Base-by-base conservation (phyloP, 2,797 vertebrate genomes). In the Alosa sapidissima region DNA sequence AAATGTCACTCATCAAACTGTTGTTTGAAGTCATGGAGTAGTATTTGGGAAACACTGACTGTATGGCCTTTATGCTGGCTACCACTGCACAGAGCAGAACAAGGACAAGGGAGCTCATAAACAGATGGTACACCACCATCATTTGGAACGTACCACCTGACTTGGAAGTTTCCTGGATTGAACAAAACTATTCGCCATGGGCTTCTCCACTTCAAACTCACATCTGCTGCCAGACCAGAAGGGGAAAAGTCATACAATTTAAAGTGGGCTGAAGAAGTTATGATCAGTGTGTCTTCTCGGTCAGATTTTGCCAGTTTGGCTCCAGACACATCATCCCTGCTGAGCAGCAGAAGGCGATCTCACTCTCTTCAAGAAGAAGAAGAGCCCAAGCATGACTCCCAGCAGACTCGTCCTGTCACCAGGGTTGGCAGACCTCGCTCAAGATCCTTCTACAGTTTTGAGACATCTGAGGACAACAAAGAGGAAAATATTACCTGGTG, bases 371-470 rank as follows among this genome's bases (percentile, higher is more conserved):
- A 92, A 83, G 88, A 60, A 55, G 24, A 28, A 21, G 93, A 93
- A 45, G 91, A 85, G 0, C 83, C 52, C 21, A 92, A 92, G 84
- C 87, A 89, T 5, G 90, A 87, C 48, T 87, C 87, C 1, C 65
- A 84, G 41, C 83, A 89, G 45, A 88, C 41, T 19, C 49, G 91
- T 47, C 85, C 81, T 9, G 90, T 90, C n/a, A 62, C 88, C 72
- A 87, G 51, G 82, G 13, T 41, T 48, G 72, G 82, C 19, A 92
- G 95, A 90, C 94, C 94, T 81, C 94, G 95, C 1, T 95, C 95
- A 87, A 95, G 94, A 90, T 95, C 95, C 4, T 96, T 96, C 89
- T 96, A 96, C 86, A 93, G 87, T 84, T 92, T 85, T 83, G 94
- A 95, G 55, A 91, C 91, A 0, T 89, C 93, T 7, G 92, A 93